Evolutionary conservation across 2,888 invertebrate species (phyloP).

Genomic region (Archips xylosteana): DNA sequence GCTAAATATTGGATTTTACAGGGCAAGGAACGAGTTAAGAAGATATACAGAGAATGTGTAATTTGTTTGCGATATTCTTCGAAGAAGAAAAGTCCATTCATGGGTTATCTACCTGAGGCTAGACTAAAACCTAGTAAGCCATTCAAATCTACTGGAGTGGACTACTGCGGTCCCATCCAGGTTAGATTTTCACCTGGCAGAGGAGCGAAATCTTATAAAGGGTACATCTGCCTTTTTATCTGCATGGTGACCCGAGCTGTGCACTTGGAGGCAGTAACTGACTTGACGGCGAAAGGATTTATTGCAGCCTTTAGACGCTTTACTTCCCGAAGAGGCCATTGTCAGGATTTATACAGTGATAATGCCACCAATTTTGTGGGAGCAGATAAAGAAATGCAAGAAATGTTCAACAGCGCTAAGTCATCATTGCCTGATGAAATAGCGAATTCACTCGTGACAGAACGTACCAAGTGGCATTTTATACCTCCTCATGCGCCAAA

Average conservation of each 20-base stretch:
- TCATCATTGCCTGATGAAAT: background rate
- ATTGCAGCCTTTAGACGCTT: background rate
- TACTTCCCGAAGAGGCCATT: background rate
- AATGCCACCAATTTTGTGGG: background rate
- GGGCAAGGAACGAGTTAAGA: no score
- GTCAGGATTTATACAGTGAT: background rate
- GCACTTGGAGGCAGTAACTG: conserved; percentile 41
- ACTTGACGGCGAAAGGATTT: conserved; percentile 3
- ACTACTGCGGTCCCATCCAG: conserved; percentile 44
- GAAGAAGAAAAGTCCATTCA: background rate
- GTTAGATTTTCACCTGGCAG: conserved; percentile 45
- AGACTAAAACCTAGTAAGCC: conserved; percentile 38
- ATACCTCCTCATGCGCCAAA: background rate
- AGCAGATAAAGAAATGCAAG: background rate
- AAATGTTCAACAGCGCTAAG: background rate
- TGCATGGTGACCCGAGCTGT: conserved; percentile 43
- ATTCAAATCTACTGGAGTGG: conserved; percentile 17
- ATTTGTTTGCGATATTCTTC: conserved; percentile 14
- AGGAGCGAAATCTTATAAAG: conserved; percentile 39
- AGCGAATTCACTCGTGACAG: rapidly evolving
- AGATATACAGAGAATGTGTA: no score
- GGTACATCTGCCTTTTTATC: conserved; percentile 5
- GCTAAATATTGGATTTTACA: conserved; percentile 37
- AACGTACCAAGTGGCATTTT: background rate
- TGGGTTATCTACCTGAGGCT: conserved; percentile 32